Conservation (phyloP, 1,140 invertebrate species). For the Sipha flava region DNA sequence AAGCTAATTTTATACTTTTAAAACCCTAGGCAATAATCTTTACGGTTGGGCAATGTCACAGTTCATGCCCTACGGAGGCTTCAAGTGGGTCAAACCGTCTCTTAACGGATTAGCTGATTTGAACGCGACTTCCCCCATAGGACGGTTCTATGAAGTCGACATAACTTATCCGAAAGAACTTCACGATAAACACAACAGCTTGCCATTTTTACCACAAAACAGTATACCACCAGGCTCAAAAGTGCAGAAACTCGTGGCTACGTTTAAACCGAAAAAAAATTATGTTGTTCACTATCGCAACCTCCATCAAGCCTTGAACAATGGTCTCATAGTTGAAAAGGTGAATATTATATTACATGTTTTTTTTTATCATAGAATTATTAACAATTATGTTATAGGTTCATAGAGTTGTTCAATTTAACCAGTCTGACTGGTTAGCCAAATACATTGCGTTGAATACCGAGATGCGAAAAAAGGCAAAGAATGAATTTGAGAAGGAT, state of each 20-base stretch:
- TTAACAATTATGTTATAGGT: background rate
- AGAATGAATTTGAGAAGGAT: background rate
- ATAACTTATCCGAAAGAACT: background rate
- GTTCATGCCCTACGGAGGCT: background rate
- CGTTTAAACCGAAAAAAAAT: slow-evolving; percentile 41
- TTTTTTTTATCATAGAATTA: background rate
- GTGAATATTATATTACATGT: no score
- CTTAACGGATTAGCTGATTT: background rate
- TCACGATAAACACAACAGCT: slow-evolving; percentile 42
- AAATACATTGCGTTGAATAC: background rate
- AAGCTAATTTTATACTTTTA: no score
- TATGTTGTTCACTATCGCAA: slow-evolving; percentile 49
- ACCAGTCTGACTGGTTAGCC: background rate
- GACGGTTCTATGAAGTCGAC: background rate
- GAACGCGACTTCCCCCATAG: background rate
- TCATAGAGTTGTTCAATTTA: background rate
- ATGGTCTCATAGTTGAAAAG: slow-evolving; percentile 46
- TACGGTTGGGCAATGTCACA: background rate
- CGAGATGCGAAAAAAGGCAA: background rate
- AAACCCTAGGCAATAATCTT: no score
- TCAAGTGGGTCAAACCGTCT: background rate
- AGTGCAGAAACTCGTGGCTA: slow-evolving; percentile 40
- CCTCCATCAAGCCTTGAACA: slow-evolving; percentile 46
- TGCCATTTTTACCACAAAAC: slow-evolving; percentile 43
- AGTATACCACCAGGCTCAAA: slow-evolving; percentile 23